A percentile compares a stretch with the other conserved stretches of the same genome.
Evolutionary conservation across 2,113 vertebrate genomes (phyloP).

Genomic region (Columba livia): DNA sequence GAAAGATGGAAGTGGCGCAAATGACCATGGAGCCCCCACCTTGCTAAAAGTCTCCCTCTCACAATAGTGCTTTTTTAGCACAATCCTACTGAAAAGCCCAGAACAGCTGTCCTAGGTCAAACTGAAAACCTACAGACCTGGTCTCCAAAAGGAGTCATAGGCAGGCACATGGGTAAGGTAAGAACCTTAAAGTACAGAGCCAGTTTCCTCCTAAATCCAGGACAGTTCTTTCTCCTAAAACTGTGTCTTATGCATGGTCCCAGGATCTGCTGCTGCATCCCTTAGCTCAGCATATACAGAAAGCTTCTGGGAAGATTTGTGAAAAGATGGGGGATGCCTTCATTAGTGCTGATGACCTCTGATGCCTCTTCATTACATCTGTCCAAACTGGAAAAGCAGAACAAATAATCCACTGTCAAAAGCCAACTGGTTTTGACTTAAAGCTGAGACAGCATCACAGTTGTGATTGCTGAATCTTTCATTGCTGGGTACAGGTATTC

Average conservation of each 20-base stretch:
- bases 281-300: neutral
- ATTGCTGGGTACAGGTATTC: neutral
- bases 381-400: neutral
- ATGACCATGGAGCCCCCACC: rapidly evolving
- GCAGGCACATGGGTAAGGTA: neutral
- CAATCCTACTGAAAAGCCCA: neutral
- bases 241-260: neutral
- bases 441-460: neutral
- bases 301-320: neutral
- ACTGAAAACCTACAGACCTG: neutral
- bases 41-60: neutral
- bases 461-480: neutral
- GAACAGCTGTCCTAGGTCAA: neutral
- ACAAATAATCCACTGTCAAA: neutral
- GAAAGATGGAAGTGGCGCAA: neutral
- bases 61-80: neutral
- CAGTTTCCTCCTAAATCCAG: neutral
- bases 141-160: neutral
- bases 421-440: neutral
- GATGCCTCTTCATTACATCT: neutral
- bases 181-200: neutral
- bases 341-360: neutral
- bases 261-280: neutral
- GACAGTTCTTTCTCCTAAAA: neutral
- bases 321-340: neutral